Percentiles rank a stretch among this genome's conserved stretches.
Conservation (phyloP, 2,888 invertebrate species). For the Odontocerum albicorne region DNA sequence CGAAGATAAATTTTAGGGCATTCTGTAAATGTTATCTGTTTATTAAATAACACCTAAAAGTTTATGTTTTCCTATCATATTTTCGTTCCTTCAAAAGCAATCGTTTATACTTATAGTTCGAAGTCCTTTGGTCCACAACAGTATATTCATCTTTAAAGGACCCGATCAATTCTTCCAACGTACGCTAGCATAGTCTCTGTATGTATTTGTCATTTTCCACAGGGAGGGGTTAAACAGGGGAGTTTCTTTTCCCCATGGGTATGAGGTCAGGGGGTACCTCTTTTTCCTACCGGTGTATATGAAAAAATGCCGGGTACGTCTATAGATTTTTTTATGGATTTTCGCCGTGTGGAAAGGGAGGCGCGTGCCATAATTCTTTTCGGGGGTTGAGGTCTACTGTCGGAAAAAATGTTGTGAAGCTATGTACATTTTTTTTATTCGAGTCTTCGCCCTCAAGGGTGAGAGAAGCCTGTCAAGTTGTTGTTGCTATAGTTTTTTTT, state of each 20-base stretch:
- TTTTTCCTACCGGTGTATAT: conserved; percentile 10
- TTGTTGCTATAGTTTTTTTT: no score
- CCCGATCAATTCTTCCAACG: not conserved
- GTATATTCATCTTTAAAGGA: no score
- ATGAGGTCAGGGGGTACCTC: conserved; percentile 1
- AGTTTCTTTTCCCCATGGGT: no score
- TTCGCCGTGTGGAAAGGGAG: conserved; percentile 24
- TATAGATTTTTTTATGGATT: conserved; percentile 33
- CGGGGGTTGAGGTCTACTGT: not conserved
- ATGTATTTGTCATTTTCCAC: conserved; percentile 13
- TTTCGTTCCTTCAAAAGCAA: no score
- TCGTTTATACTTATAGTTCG: no score
- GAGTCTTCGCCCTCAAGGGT: conserved; percentile 10
- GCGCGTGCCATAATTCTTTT: conserved; percentile 11
- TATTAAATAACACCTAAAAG: no score
- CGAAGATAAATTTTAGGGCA: no score
- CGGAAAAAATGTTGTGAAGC: conserved; percentile 25
- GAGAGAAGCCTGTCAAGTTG: conserved; percentile 12
- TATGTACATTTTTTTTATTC: conserved; percentile 22
- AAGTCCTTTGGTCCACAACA: no score
- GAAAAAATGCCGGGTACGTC: conserved; percentile 19
- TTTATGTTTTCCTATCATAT: no score
- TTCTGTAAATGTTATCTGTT: no score
- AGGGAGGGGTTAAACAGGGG: not conserved
- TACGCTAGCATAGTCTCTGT: not conserved